Base-by-base conservation (phyloP, 23 tunicate genomes). In the Diplosoma virens region DNA sequence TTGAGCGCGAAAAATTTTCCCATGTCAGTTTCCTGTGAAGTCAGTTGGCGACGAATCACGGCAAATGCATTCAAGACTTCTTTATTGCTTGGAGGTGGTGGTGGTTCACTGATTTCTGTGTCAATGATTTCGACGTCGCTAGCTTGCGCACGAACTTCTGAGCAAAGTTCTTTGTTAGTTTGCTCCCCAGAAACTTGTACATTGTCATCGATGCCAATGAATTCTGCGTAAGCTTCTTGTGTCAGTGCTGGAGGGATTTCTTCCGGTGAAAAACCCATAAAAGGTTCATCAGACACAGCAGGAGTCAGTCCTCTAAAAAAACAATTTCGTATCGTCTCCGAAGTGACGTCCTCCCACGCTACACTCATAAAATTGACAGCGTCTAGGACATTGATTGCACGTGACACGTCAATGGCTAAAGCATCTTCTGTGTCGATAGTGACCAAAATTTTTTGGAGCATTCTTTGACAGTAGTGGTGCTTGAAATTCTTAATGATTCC, bases 401-500 rank as follows among this genome's bases (percentile, higher is more conserved):
- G 45, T 34, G 79, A 37, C 26, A 75, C 66, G 25, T 75, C 47
- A 1, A 66, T 50, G n/a, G 79, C 79, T 75, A 66, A 54, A 23
- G 41, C 52, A 1, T 30, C 55, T 75, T 75, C 66, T 1, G 79
- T 66, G 3, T 52, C 79, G 29, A 75, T 27, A 16, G 37, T 52
- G 1, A 75, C 32, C 41, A 75, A 25, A 50, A n/a, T n/a, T n/a
- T n/a, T n/a, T n/a, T n/a, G n/a, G n/a, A n/a, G n/a, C n/a, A n/a
- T n/a, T n/a, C n/a, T 33, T 1, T 33, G 77, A 1, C 59, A 37
- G 33, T 71, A 71, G 25, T 47, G 30, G 30, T 75, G 66, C 28
- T 75, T 75, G 79, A 75, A 75, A 29, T 75, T 75, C 21, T 55
- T 75, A 24, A 75, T 75, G 66, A 75, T 75, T 21, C 66, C 66